phyloP scores from a whole-genome alignment of 2,113 vertebrate species.

The Pionites leucogaster region DNA sequence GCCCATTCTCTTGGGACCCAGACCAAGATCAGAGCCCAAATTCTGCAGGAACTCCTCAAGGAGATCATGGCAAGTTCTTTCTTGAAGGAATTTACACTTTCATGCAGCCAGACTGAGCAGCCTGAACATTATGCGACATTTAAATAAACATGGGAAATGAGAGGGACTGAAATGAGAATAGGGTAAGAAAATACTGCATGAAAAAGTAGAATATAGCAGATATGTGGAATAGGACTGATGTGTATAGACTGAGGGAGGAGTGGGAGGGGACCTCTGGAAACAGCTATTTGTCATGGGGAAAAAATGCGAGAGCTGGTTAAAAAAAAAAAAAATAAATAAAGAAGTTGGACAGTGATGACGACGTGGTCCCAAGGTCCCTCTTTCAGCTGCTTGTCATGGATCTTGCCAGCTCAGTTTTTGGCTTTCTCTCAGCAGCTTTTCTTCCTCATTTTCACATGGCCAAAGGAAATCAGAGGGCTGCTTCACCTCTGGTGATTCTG shows the following conservation, averaged over 20 bases:
- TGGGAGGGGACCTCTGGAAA: conserved; percentile 14
- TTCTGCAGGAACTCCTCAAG: not conserved
- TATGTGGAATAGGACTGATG: not conserved
- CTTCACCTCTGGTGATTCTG: not conserved
- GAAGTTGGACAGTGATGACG: not conserved
- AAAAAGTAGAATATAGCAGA: not conserved
- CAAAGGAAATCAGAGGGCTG: not conserved
- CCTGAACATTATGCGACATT: not conserved
- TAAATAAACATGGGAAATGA: not conserved
- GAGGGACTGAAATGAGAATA: not conserved
- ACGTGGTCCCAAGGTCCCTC: conserved; percentile 9
- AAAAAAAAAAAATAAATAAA: not conserved
- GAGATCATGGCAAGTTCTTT: not conserved
- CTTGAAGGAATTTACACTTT: not conserved
- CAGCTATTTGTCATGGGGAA: not conserved
- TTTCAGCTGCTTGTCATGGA: conserved; percentile 27
- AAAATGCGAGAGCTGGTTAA: not conserved
- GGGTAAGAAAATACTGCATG: not conserved
- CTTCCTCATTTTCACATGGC: not conserved
- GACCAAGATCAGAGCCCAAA: not conserved
- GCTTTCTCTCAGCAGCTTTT: not conserved
- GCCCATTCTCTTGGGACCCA: not conserved
- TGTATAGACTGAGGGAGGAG: not conserved
- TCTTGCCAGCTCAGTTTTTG: conserved; percentile 14
- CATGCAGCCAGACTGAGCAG: not conserved